phyloP scores from a whole-genome alignment of 2,888 invertebrate genomes.

The Melipona bicolor region DNA sequence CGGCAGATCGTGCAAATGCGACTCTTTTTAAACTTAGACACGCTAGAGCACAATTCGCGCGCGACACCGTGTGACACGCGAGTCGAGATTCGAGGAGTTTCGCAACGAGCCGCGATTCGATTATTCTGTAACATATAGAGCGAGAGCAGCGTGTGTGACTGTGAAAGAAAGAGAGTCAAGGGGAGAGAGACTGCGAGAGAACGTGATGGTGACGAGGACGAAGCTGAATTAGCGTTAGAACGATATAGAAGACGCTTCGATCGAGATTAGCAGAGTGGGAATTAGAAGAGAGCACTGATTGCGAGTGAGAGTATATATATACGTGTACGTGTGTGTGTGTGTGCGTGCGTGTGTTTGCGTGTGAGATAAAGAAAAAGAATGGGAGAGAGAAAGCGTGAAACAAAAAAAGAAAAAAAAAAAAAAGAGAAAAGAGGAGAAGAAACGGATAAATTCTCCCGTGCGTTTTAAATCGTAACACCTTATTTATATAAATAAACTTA shows the following conservation, averaged over 20 bases:
- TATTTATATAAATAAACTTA: conserved; percentile 82
- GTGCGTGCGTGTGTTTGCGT: no score
- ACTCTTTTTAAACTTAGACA: no score
- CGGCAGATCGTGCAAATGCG: background rate
- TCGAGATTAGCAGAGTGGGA: background rate
- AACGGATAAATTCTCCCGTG: conserved; percentile 68
- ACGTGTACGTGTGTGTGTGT: no score
- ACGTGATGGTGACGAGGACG: background rate
- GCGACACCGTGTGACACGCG: background rate
- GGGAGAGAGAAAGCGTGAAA: background rate
- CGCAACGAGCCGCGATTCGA: conserved; percentile 65
- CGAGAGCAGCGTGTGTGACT: conserved; percentile 21
- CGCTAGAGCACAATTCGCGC: background rate
- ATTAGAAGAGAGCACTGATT: background rate
- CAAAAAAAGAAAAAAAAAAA: conserved; percentile 1
- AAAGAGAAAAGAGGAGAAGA: conserved; percentile 9
- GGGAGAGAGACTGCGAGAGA: background rate
- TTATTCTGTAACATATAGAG: conserved; percentile 38
- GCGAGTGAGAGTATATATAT: no score
- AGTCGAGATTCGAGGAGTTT: background rate
- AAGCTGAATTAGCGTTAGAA: conserved; percentile 29
- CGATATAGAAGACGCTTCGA: conserved; percentile 32
- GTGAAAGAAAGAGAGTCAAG: background rate
- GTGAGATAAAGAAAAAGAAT: no score
- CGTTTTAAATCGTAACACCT: conserved; percentile 81